A percentile compares a stretch with the other conserved stretches of the same genome.
Evolutionary conservation across 2,888 invertebrate genomes (phyloP).

Genomic region (Pollenia amentaria): DNA sequence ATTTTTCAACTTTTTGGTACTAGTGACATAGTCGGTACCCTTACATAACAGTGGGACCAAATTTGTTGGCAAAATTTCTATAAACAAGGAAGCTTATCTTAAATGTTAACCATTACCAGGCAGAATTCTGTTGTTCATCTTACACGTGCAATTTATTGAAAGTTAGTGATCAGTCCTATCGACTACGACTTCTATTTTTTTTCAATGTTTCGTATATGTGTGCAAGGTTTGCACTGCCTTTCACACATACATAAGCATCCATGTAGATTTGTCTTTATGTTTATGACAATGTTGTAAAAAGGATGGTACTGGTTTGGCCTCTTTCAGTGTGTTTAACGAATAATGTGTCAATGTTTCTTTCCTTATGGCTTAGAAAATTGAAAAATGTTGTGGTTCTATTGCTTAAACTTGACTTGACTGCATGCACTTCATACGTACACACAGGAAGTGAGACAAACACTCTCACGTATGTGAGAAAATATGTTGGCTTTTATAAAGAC

Average conservation of each 20-base stretch:
- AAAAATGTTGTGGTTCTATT: conserved; percentile 67
- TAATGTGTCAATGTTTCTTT: conserved; percentile 44
- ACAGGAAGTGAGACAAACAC: conserved; percentile 70
- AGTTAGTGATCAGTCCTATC: too few relatives aligned
- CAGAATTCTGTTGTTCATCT: too few relatives aligned
- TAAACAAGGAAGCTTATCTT: too few relatives aligned
- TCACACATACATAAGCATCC: not conserved
- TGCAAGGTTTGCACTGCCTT: too few relatives aligned
- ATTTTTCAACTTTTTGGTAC: too few relatives aligned
- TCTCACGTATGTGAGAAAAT: not conserved
- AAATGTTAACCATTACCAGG: too few relatives aligned
- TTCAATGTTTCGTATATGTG: not conserved
- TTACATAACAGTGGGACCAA: too few relatives aligned
- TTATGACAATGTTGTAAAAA: not conserved
- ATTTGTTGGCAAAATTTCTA: too few relatives aligned
- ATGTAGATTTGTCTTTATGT: not conserved
- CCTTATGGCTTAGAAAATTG: conserved; percentile 45
- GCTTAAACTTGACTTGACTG: conserved; percentile 65
- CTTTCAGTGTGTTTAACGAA: conserved; percentile 15
- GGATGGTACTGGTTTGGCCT: conserved; percentile 8
- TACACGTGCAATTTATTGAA: too few relatives aligned
- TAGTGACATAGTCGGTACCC: too few relatives aligned
- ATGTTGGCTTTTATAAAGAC: conserved; percentile 65
- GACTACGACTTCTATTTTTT: not conserved
- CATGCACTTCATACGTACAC: conserved; percentile 53